These are phyloP conservation scores for Drosophila aldrichi DNA, from an alignment of 2,888 invertebrate species.

Conservation along the genomic window DNA sequence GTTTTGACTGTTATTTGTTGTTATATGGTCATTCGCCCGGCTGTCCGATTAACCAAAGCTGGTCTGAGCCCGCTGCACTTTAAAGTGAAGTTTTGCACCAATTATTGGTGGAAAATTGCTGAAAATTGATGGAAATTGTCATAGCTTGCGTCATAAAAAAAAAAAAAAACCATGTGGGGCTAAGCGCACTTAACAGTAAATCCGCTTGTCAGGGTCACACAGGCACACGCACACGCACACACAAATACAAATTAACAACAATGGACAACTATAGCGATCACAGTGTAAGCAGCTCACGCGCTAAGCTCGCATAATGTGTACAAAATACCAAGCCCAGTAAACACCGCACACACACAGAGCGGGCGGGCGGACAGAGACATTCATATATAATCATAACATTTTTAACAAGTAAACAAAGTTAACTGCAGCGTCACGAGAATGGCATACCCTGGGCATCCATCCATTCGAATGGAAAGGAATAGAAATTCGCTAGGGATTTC, in stretches of 20 bases:
- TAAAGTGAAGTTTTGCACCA: conserved; percentile 18
- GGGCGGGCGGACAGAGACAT: conserved; percentile 21
- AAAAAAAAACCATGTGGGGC: conserved; percentile 19
- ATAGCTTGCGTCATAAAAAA: conserved; percentile 43
- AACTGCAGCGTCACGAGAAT: background rate
- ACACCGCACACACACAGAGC: conserved; percentile 7
- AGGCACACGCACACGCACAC: conserved; percentile 6
- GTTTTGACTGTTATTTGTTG: conserved; percentile 59
- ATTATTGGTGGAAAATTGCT: conserved; percentile 21
- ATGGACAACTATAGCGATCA: conserved; percentile 53
- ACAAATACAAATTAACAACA: conserved; percentile 35
- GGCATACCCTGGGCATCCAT: background rate
- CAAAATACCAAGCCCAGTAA: conserved; percentile 44
- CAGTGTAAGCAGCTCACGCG: conserved; percentile 64
- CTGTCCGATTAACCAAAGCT: conserved; percentile 4
- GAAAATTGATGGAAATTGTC: conserved; percentile 41
- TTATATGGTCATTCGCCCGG: conserved; percentile 66
- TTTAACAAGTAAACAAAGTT: conserved; percentile 50
- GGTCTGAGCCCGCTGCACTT: conserved; percentile 36
- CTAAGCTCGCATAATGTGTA: conserved; percentile 64
- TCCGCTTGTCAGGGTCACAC: conserved; percentile 62
- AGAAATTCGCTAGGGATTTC: no score
- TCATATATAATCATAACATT: conserved; percentile 49
- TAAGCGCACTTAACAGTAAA: conserved; percentile 61
- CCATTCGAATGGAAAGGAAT: no score